Percentiles rank a stretch among this genome's conserved stretches.
phyloP scores from a whole-genome alignment of 1,140 invertebrate genomes.

The Oncopeltus fasciatus region DNA sequence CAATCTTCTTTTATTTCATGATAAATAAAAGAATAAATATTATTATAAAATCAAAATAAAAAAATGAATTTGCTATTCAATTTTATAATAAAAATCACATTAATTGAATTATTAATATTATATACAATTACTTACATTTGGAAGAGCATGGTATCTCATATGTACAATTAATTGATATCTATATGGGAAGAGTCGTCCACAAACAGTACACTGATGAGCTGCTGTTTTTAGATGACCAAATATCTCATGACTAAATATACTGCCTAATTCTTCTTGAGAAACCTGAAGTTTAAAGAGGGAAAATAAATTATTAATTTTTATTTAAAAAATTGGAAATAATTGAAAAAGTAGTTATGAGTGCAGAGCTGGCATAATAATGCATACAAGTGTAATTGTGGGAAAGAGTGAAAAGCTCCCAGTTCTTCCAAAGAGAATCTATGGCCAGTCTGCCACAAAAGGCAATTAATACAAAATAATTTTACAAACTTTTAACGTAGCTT shows the following conservation, averaged over 20 bases:
- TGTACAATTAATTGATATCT: constrained; percentile 73
- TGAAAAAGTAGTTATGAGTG: too few species aligned
- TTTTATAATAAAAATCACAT: constrained; percentile 45
- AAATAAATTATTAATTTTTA: too few species aligned
- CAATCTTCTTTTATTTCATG: too few species aligned
- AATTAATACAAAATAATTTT: neutral
- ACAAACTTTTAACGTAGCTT: constrained; percentile 2
- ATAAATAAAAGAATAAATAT: too few species aligned
- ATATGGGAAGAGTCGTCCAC: constrained; percentile 71
- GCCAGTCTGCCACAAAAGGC: too few species aligned
- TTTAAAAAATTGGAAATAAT: too few species aligned
- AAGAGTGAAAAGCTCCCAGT: too few species aligned
- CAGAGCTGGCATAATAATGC: too few species aligned
- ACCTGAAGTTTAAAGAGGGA: constrained; percentile 29
- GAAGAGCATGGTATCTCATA: constrained; percentile 54
- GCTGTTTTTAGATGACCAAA: constrained; percentile 46
- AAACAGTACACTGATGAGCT: constrained; percentile 63
- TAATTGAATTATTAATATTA: neutral
- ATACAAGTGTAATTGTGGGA: too few species aligned
- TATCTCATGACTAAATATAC: constrained; percentile 70
- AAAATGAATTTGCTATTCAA: constrained; percentile 43
- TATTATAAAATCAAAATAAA: too few species aligned
- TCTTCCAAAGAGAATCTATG: too few species aligned
- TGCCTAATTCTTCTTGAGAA: constrained; percentile 68
- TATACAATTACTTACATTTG: constrained; percentile 13